Percentiles rank a stretch among this genome's conserved stretches.
These are phyloP conservation scores for rabbit (Oryctolagus cuniculus) DNA, from an alignment of 2,113 vertebrate species.

Conservation along the genomic window mOryCun1.1 NC_091434.1:93179001-93179500, in stretches of 20 bases:
- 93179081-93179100: not conserved
- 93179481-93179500: slow-evolving; percentile 67
- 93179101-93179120: not conserved
- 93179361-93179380: not conserved
- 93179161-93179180: not conserved
- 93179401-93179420: not conserved
- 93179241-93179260: not conserved
- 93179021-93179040: not conserved
- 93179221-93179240: not conserved
- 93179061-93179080: not conserved
- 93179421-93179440: not conserved
- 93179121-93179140: not conserved
- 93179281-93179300: not conserved
- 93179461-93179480: slow-evolving; percentile 53
- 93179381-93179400: not conserved
- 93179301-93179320: not conserved
- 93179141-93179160: not conserved
- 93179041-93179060: not conserved
- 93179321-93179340: not conserved
- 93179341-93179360: not conserved
- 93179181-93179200: not conserved
- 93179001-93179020: not conserved
- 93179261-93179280: not conserved
- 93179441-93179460: not conserved
- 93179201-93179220: not conserved